A percentile compares a stretch with the other conserved stretches of the same genome.
These are phyloP conservation scores for Sinella curviseta DNA, from an alignment of 1,140 invertebrate species.

Conservation along the genomic window DNA sequence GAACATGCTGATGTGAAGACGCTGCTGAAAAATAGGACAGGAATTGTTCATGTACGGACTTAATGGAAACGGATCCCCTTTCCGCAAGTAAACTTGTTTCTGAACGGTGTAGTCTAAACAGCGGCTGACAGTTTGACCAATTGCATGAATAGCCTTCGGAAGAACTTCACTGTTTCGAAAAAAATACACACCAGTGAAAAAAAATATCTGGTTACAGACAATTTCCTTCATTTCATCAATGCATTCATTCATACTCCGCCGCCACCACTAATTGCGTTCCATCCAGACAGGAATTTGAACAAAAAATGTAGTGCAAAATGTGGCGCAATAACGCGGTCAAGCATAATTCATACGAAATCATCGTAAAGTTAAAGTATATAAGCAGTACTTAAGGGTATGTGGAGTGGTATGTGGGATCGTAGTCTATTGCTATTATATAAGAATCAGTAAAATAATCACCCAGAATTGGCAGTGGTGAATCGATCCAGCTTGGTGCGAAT, in stretches of 20 bases:
- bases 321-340: no score
- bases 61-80: background rate
- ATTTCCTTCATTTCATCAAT: background rate
- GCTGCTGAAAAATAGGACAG: conserved; percentile 54
- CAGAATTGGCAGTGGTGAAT: conserved; percentile 57
- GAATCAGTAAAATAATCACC: conserved; percentile 51
- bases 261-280: no score
- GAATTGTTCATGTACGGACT: conserved; percentile 29
- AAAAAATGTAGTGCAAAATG: background rate
- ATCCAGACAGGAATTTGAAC: no score
- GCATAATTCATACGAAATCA: background rate
- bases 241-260: no score
- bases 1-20: conserved; percentile 57
- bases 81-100: conserved; percentile 22
- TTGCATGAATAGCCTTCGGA: conserved; percentile 58
- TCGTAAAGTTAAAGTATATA: background rate
- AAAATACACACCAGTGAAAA: conserved; percentile 7
- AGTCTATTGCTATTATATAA: background rate
- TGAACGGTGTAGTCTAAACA: conserved; percentile 54
- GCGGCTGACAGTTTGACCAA: conserved; percentile 52
- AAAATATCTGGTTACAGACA: background rate
- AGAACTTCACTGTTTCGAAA: conserved; percentile 66
- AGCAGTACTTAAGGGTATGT: no score
- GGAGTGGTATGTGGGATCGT: no score
- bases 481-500: conserved; percentile 56